Conservation (phyloP, 2,888 invertebrate species). For the Disparrhopalites patrizii region DNA sequence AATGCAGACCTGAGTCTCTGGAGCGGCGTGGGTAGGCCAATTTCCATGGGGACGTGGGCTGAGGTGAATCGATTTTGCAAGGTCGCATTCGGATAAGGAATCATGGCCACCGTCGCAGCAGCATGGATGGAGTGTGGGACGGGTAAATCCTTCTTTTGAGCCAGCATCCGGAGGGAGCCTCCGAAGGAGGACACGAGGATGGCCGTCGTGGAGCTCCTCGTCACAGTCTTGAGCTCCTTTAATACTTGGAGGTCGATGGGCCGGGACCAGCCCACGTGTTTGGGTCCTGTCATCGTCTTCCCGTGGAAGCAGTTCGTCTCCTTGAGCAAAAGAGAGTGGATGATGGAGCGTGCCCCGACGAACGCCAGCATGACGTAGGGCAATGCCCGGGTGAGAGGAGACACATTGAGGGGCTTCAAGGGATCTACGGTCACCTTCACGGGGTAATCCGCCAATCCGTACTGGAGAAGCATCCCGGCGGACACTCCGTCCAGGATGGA, state of each 20-base stretch:
- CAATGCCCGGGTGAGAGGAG: slow-evolving; percentile 26
- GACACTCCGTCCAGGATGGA: slow-evolving; percentile 42
- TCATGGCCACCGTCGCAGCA: slow-evolving; percentile 41
- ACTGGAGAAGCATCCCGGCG: slow-evolving; percentile 38
- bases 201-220: slow-evolving; percentile 36
- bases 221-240: slow-evolving; percentile 38
- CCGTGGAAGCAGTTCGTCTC: slow-evolving; percentile 47
- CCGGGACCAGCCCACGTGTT: slow-evolving; percentile 42
- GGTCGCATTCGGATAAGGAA: slow-evolving; percentile 41
- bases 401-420: slow-evolving; percentile 29
- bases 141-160: slow-evolving; percentile 36
- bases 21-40: slow-evolving; percentile 29
- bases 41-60: slow-evolving; percentile 32
- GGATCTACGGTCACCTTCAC: slow-evolving; percentile 39
- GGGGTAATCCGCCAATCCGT: slow-evolving; percentile 39
- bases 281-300: slow-evolving; percentile 42
- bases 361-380: slow-evolving; percentile 38
- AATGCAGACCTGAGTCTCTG: slow-evolving; percentile 38
- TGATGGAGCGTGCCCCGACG: slow-evolving; percentile 38
- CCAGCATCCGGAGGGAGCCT: slow-evolving; percentile 37
- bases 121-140: slow-evolving; percentile 37
- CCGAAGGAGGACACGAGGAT: slow-evolving; percentile 32
- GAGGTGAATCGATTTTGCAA: slow-evolving; percentile 43
- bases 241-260: slow-evolving; percentile 35
- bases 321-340: slow-evolving; percentile 37